Conservation (phyloP, 2,888 invertebrate species). For the Incurvaria masculella region DNA sequence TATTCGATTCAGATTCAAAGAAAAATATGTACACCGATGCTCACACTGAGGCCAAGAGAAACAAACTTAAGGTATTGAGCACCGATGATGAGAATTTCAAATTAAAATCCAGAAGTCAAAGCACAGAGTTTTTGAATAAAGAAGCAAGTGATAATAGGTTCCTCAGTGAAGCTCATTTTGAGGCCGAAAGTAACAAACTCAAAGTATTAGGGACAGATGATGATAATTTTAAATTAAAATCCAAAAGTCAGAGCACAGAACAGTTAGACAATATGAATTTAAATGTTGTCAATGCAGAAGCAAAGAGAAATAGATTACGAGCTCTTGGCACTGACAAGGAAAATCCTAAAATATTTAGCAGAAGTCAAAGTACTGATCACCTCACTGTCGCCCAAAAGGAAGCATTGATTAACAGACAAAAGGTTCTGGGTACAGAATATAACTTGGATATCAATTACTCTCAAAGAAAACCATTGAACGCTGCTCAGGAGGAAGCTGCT, state of each 20-base stretch:
- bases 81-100: too few relatives aligned
- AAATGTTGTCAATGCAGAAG: not conserved
- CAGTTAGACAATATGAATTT: not conserved
- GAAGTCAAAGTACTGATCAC: not conserved
- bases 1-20: too few relatives aligned
- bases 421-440: conserved; percentile 60
- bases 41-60: conserved; percentile 43
- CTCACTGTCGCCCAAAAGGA: conserved; percentile 48
- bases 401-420: conserved; percentile 59
- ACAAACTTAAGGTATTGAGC: too few relatives aligned
- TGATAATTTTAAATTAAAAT: conserved; percentile 18
- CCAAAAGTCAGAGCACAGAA: not conserved
- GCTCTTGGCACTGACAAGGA: not conserved
- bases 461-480: conserved; percentile 26
- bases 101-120: too few relatives aligned
- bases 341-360: not conserved
- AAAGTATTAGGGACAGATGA: conserved; percentile 46
- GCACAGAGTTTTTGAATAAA: too few relatives aligned
- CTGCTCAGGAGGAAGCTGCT: conserved; percentile 39
- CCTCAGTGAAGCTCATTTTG: conserved; percentile 29
- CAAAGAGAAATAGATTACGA: not conserved
- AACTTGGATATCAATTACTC: conserved; percentile 33
- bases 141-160: conserved; percentile 1
- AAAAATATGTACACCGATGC: conserved; percentile 18
- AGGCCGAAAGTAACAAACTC: conserved; percentile 47